A percentile compares a stretch with the other conserved stretches of the same genome.
These are phyloP conservation scores for Pterocles burchelli DNA, from an alignment of 2,113 vertebrate species.

Conservation along the genomic window DNA sequence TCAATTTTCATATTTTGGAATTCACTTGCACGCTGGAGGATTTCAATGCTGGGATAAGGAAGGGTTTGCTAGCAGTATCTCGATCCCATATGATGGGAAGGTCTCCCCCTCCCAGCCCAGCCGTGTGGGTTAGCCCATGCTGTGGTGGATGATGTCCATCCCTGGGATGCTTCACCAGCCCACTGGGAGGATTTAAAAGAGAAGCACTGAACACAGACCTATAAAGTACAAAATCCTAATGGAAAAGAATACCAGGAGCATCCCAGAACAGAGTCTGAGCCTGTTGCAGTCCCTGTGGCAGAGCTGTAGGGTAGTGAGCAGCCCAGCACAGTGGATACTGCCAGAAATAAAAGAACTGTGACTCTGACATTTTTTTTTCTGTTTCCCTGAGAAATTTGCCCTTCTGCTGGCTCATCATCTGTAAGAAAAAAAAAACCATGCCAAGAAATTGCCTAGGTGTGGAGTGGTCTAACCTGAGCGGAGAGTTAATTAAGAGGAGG, in stretches of 20 bases:
- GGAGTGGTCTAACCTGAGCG: not conserved
- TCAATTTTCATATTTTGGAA: not conserved
- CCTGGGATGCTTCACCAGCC: not conserved
- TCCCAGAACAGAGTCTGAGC: not conserved
- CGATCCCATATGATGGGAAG: not conserved
- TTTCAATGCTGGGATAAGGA: not conserved
- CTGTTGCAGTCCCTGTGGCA: not conserved
- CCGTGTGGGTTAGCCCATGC: not conserved
- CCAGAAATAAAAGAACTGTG: not conserved
- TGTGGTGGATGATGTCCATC: not conserved
- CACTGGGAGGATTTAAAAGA: not conserved
- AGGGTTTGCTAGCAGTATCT: not conserved
- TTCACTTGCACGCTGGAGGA: not conserved
- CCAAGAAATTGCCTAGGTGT: not conserved
- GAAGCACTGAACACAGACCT: fast-evolving
- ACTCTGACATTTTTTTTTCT: not conserved
- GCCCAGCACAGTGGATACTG: fast-evolving
- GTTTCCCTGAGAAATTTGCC: not conserved
- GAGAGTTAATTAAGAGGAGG: not conserved
- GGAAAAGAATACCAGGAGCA: fast-evolving
- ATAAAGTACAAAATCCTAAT: fast-evolving
- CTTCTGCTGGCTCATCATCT: not conserved
- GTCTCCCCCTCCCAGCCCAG: not conserved
- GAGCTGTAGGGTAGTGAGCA: not conserved
- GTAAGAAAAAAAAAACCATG: not conserved